Percentiles rank a stretch among this genome's conserved stretches.
These are phyloP conservation scores for Blastomussa wellsi DNA, from an alignment of 92 coral and sea anemone genomes.

Conservation along the genomic window DNA sequence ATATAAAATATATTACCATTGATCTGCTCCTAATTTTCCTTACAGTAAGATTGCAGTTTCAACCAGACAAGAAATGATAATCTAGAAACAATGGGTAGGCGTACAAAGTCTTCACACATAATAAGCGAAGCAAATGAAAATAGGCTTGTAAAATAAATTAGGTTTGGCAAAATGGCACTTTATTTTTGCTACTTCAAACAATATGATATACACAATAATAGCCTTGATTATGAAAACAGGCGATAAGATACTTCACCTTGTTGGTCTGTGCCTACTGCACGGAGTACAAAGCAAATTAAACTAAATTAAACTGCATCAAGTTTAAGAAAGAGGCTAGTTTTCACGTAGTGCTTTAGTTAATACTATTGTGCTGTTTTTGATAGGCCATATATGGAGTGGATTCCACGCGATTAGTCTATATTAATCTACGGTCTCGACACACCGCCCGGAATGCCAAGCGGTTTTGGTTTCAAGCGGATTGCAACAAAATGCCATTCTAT, in stretches of 20 bases:
- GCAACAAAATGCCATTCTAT: neutral
- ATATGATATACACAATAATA: neutral
- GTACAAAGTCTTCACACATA: neutral
- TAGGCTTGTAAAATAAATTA: neutral
- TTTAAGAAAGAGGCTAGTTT: neutral
- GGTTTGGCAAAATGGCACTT: neutral
- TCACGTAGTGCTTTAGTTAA: neutral
- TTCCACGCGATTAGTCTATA: neutral
- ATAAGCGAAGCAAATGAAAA: neutral
- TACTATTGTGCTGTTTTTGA: neutral
- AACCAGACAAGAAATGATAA: neutral
- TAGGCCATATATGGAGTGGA: neutral
- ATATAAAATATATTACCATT: neutral
- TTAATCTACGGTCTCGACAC: neutral
- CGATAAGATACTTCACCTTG: neutral
- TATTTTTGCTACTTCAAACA: neutral
- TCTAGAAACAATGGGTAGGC: neutral
- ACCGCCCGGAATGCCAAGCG: neutral
- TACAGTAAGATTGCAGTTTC: neutral
- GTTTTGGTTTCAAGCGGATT: neutral
- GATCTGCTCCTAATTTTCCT: neutral
- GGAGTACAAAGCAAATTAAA: neutral
- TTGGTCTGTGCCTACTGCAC: neutral
- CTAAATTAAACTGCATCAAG: too few species aligned
- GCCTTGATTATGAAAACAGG: neutral